Evolutionary conservation across 2,888 invertebrate genomes (phyloP).

Genomic region (Clivina fossor): DNA sequence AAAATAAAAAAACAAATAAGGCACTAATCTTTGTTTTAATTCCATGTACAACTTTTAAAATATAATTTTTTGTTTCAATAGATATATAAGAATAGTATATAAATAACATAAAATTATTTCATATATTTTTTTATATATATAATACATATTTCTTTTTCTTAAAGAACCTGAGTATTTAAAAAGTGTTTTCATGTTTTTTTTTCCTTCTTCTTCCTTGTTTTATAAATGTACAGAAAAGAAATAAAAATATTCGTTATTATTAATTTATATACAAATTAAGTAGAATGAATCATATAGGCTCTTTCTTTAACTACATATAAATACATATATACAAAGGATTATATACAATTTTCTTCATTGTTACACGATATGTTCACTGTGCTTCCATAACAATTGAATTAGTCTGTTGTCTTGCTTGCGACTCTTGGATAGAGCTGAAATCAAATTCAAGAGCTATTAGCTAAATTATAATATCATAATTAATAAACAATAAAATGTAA

Average conservation of each 20-base stretch:
- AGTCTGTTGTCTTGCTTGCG: constrained; percentile 50
- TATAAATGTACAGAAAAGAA: constrained; percentile 26
- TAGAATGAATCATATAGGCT: constrained; percentile 27
- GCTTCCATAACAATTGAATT: constrained; percentile 20
- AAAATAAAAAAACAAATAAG: constrained; percentile 12
- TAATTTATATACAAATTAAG: constrained; percentile 27
- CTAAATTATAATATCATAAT: too few relatives aligned
- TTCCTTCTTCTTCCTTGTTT: too few relatives aligned
- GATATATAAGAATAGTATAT: constrained; percentile 32
- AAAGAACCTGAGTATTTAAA: constrained; percentile 33
- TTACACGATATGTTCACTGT: constrained; percentile 25
- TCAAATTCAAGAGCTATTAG: too few relatives aligned
- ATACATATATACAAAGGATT: constrained; percentile 25
- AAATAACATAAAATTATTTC: constrained; percentile 33
- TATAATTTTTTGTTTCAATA: constrained; percentile 28
- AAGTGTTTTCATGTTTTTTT: too few relatives aligned
- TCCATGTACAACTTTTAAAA: constrained; percentile 33
- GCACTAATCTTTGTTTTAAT: constrained; percentile 32
- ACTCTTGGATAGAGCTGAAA: constrained; percentile 54
- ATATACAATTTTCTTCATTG: constrained; percentile 12
- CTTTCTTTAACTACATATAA: constrained; percentile 30
- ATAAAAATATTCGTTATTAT: constrained; percentile 11
- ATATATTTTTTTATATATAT: constrained; percentile 17
- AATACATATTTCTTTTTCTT: constrained; percentile 17
- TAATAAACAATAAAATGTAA: constrained; percentile 29